Percentiles rank a stretch among this genome's conserved stretches.
phyloP scores from a whole-genome alignment of 2,888 invertebrate species.

The Tenthredo notha region DNA sequence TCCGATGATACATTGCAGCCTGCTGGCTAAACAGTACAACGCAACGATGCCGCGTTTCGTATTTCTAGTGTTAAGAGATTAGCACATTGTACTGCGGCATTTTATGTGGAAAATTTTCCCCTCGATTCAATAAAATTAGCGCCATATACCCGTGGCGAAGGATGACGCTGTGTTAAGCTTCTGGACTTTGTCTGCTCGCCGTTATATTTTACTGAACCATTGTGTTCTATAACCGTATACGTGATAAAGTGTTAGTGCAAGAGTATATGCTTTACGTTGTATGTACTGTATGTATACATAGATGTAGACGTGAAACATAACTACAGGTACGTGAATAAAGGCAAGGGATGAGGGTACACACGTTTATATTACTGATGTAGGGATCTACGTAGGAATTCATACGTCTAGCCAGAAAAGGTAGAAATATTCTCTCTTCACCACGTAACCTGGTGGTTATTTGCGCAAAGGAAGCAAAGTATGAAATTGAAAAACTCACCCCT shows the following conservation, averaged over 20 bases:
- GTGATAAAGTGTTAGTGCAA: not conserved
- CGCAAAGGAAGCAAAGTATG: slow-evolving; percentile 22
- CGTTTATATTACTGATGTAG: slow-evolving; percentile 21
- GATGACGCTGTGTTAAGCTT: slow-evolving; percentile 23
- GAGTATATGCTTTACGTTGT: not conserved
- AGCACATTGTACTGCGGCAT: not conserved
- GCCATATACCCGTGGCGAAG: slow-evolving; percentile 27
- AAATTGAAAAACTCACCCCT: slow-evolving; percentile 89
- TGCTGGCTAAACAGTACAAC: slow-evolving; percentile 3
- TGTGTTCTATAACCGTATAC: not conserved
- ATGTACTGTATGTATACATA: not conserved
- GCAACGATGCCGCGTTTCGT: not conserved
- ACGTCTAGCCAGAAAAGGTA: not conserved
- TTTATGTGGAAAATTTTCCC: slow-evolving; percentile 12
- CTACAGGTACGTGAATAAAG: slow-evolving; percentile 24
- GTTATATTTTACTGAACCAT: slow-evolving; percentile 1
- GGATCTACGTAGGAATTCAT: slow-evolving; percentile 23
- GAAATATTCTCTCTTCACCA: slow-evolving; percentile 1
- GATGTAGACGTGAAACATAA: slow-evolving; percentile 17
- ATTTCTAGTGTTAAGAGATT: slow-evolving; percentile 33
- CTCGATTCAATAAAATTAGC: slow-evolving; percentile 38
- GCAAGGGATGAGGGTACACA: not conserved
- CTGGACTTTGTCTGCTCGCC: slow-evolving; percentile 27
- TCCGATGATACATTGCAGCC: slow-evolving; percentile 13
- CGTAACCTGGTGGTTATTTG: slow-evolving; percentile 9